phyloP scores from a whole-genome alignment of 1,140 invertebrate genomes.

The Drosophila trapezifrons region DNA sequence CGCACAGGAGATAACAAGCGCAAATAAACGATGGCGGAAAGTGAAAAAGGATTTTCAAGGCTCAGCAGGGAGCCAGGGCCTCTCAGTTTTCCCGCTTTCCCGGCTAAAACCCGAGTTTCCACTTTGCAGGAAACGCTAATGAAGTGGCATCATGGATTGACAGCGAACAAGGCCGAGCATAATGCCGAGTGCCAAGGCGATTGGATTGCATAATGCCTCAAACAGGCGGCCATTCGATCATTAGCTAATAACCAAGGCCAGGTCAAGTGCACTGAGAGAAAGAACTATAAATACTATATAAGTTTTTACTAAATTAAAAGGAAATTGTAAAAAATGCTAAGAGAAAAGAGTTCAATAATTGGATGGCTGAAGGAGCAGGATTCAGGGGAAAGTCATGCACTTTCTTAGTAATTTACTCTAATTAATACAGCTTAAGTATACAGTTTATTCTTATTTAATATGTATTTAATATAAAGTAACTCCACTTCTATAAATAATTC shows the following conservation, averaged over 20 bases:
- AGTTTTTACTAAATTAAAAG: too few relatives aligned
- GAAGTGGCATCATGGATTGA: slow-evolving; percentile 36
- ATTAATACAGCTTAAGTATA: too few relatives aligned
- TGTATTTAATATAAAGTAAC: background rate
- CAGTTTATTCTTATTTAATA: too few relatives aligned
- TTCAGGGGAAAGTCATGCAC: too few relatives aligned
- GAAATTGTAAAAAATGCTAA: too few relatives aligned
- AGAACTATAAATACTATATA: too few relatives aligned
- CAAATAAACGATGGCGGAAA: slow-evolving; percentile 38
- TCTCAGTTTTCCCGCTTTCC: background rate
- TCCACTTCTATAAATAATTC: background rate
- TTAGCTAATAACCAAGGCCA: slow-evolving; percentile 23
- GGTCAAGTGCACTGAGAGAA: background rate
- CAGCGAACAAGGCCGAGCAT: slow-evolving; percentile 16
- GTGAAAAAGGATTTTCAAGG: slow-evolving; percentile 34
- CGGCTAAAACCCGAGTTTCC: slow-evolving; percentile 7
- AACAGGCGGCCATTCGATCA: slow-evolving; percentile 20
- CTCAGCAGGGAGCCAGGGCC: background rate
- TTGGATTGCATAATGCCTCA: slow-evolving; percentile 22
- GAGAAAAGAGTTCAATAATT: too few relatives aligned
- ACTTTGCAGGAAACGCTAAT: slow-evolving; percentile 29
- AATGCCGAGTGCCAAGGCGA: slow-evolving; percentile 28
- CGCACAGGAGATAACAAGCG: slow-evolving; percentile 59
- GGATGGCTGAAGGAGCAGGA: too few relatives aligned
- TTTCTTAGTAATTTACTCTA: too few relatives aligned